These are phyloP conservation scores for Eulacestoma nigropectus DNA, from an alignment of 2,113 vertebrate genomes.

Conservation along the genomic window DNA sequence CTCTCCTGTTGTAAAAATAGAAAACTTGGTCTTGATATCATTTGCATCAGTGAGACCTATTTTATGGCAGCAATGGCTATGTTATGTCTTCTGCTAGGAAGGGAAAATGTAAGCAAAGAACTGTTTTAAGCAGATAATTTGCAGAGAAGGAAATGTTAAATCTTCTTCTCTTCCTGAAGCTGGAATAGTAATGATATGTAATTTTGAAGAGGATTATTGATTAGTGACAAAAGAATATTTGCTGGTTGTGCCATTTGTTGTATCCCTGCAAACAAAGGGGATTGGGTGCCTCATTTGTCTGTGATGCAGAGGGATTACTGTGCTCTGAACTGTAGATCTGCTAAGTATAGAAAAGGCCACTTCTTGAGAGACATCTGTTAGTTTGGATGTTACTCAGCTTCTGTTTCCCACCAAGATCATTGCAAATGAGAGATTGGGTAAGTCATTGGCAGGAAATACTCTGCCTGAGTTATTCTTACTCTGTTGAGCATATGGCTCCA, in stretches of 20 bases:
- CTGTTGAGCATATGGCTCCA: neutral
- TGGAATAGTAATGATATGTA: neutral
- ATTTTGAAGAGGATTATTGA: neutral
- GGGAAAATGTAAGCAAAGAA: neutral
- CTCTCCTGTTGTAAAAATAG: neutral
- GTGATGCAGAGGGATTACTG: neutral
- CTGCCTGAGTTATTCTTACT: neutral
- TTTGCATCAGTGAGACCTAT: neutral
- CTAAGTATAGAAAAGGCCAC: neutral
- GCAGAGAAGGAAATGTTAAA: neutral
- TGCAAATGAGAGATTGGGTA: neutral
- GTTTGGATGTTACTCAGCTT: neutral
- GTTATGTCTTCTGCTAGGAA: neutral
- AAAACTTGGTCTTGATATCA: neutral
- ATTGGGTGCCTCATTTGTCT: neutral
- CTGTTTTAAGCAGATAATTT: neutral
- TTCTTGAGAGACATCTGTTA: conserved; percentile 11
- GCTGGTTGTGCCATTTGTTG: neutral
- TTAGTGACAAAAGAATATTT: neutral
- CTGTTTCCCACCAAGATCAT: neutral
- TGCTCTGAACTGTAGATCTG: neutral
- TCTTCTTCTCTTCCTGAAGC: neutral
- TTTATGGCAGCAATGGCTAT: neutral
- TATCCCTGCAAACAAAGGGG: neutral
- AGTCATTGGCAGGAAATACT: neutral